phyloP scores from a whole-genome alignment of 2,888 invertebrate species.

The Brenthis daphne region DNA sequence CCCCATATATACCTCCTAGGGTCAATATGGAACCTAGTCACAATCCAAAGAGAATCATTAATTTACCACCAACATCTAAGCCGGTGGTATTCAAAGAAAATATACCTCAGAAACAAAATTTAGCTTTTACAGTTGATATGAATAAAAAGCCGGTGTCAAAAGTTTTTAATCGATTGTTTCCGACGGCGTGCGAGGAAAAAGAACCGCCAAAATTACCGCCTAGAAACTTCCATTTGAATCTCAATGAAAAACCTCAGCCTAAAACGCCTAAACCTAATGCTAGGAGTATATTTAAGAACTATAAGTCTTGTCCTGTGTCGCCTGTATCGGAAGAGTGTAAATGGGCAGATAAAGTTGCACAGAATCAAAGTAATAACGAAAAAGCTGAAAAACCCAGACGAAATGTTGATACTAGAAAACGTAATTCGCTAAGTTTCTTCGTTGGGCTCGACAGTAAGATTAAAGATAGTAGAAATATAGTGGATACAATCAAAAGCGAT shows the following conservation, averaged over 20 bases:
- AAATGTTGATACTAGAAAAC: conserved; percentile 74
- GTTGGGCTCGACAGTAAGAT: conserved; percentile 81
- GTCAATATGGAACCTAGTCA: conserved; percentile 52
- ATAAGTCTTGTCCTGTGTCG: conserved; percentile 91
- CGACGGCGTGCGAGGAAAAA: conserved; percentile 52
- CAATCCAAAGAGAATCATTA: conserved; percentile 50
- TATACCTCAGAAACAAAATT: conserved; percentile 55
- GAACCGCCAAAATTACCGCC: conserved; percentile 59
- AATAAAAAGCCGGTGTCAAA: conserved; percentile 64
- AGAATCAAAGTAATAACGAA: conserved; percentile 48
- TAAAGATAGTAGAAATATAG: conserved; percentile 78
- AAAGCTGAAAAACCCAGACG: conserved; percentile 49
- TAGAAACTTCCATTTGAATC: conserved; percentile 70
- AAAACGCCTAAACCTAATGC: conserved; percentile 65
- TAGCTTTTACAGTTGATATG: conserved; percentile 68
- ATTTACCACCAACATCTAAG: conserved; percentile 54
- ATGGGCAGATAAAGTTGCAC: conserved; percentile 79
- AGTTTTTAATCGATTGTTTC: conserved; percentile 73
- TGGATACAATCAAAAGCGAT: conserved; percentile 84
- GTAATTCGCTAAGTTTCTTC: conserved; percentile 85
- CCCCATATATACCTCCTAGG: conserved; percentile 74
- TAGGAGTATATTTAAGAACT: conserved; percentile 84
- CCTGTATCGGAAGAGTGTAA: conserved; percentile 91
- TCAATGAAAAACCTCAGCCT: conserved; percentile 64
- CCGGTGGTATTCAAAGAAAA: conserved; percentile 67